phyloP scores from a whole-genome alignment of 2,113 vertebrate genomes.

The Corydoras maculifer region DNA sequence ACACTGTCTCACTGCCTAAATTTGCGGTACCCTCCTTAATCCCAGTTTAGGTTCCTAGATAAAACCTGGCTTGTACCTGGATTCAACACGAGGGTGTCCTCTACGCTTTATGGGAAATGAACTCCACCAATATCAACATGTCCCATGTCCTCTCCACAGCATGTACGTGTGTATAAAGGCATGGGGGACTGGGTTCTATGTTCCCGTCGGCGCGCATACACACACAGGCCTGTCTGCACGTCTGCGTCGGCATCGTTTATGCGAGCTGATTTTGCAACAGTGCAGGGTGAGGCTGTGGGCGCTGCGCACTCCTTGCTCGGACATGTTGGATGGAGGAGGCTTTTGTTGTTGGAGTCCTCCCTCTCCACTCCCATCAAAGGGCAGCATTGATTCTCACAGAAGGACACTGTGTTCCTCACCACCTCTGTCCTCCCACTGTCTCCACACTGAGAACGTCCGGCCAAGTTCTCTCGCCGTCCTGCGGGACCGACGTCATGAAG shows the following conservation, averaged over 20 bases:
- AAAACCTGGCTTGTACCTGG: too few relatives aligned
- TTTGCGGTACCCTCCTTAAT: too few relatives aligned
- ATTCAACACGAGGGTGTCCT: too few relatives aligned
- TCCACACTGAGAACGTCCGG: background rate
- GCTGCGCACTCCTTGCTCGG: slow-evolving; percentile 15
- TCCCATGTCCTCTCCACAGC: too few relatives aligned
- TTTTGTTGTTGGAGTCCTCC: slow-evolving; percentile 21
- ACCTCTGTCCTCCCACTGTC: slow-evolving; percentile 8
- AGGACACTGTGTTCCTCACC: slow-evolving; percentile 25
- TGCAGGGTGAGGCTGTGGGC: slow-evolving; percentile 25
- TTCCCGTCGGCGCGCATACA: background rate
- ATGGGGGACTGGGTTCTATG: slow-evolving; percentile 12
- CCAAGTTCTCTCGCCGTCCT: slow-evolving; percentile 2
- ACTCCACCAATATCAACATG: too few relatives aligned
- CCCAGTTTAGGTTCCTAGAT: too few relatives aligned
- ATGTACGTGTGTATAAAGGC: slow-evolving; percentile 10
- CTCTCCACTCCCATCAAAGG: slow-evolving; percentile 30
- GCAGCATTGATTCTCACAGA: slow-evolving; percentile 28
- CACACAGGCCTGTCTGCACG: slow-evolving; percentile 2
- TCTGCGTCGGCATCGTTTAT: slow-evolving; percentile 8
- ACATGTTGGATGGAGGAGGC: slow-evolving; percentile 22
- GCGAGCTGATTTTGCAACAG: slow-evolving; percentile 28
- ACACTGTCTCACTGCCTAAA: too few relatives aligned
- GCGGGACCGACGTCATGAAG: background rate
- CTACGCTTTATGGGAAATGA: too few relatives aligned